phyloP scores from a whole-genome alignment of 2,113 vertebrate species.

The Nerophis lumbriciformis region DNA sequence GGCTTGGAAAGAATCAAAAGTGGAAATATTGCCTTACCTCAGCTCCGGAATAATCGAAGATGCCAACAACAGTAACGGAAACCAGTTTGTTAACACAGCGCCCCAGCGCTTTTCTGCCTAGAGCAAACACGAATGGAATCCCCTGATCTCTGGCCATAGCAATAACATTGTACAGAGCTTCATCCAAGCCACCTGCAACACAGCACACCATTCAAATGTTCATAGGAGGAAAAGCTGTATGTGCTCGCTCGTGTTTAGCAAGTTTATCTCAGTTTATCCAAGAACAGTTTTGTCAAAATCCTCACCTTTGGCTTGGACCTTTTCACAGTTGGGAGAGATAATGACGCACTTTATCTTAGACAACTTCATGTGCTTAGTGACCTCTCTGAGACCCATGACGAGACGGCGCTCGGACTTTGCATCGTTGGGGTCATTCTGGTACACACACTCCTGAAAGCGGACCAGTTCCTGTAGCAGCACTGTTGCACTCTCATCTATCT shows the following conservation, averaged over 20 bases:
- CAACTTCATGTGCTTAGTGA: constrained; percentile 97
- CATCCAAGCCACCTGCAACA: constrained; percentile 87
- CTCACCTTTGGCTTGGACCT: constrained; percentile 95
- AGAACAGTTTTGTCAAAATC: background rate
- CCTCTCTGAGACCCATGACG: constrained; percentile 95
- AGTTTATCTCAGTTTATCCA: no score
- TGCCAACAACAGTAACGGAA: constrained; percentile 95
- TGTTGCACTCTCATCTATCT: constrained; percentile 96
- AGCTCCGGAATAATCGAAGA: constrained; percentile 94
- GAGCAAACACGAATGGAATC: constrained; percentile 95
- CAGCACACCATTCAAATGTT: constrained; percentile 9
- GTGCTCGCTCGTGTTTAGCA: no score
- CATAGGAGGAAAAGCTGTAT: no score
- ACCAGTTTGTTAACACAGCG: constrained; percentile 98
- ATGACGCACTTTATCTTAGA: constrained; percentile 96
- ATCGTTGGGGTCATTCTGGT: constrained; percentile 92
- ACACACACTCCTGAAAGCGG: constrained; percentile 92
- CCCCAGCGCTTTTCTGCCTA: constrained; percentile 92
- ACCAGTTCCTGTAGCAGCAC: constrained; percentile 93
- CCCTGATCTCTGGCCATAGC: constrained; percentile 97
- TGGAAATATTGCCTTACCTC: constrained; percentile 74
- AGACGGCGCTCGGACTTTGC: constrained; percentile 90
- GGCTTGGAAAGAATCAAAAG: background rate
- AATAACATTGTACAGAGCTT: constrained; percentile 95
- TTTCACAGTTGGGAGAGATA: constrained; percentile 98